phyloP scores from a whole-genome alignment of 1,140 invertebrate genomes.

The Drosophila miranda region DNA sequence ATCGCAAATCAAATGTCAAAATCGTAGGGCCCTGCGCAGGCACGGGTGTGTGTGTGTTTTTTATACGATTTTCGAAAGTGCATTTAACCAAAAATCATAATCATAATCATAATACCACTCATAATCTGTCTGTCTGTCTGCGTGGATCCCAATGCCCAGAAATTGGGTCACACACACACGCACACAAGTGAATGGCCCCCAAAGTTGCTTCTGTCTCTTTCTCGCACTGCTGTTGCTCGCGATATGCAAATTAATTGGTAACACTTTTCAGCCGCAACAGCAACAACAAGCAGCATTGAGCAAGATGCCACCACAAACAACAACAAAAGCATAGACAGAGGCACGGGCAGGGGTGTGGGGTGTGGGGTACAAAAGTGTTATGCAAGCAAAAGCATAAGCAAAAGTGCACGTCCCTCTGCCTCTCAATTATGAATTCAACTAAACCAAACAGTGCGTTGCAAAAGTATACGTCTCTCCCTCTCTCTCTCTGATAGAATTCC shows the following conservation, averaged over 20 bases:
- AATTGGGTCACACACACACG: slow-evolving; percentile 20
- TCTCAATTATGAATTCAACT: too few species aligned
- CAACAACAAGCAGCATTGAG: slow-evolving; percentile 41
- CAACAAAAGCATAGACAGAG: slow-evolving; percentile 39
- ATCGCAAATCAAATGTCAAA: slow-evolving; percentile 39
- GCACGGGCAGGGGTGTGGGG: slow-evolving; percentile 9
- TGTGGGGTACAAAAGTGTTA: slow-evolving; percentile 42
- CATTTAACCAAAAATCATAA: slow-evolving; percentile 49
- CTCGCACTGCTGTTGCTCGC: slow-evolving; percentile 24
- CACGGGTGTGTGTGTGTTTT: slow-evolving; percentile 16
- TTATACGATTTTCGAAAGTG: slow-evolving; percentile 49
- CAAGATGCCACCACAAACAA: slow-evolving; percentile 46
- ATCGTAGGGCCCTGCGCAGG: slow-evolving; percentile 21
- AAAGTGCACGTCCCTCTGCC: too few species aligned
- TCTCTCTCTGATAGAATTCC: too few species aligned
- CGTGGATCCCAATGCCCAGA: slow-evolving; percentile 48
- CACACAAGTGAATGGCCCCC: slow-evolving; percentile 66
- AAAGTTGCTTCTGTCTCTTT: slow-evolving; percentile 12
- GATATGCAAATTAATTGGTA: slow-evolving; percentile 79
- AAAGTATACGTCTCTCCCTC: too few species aligned
- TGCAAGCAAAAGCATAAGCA: slow-evolving; percentile 58
- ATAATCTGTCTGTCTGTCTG: slow-evolving; percentile 7
- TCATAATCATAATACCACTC: slow-evolving; percentile 51
- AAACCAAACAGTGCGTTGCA: too few species aligned
- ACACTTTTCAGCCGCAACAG: slow-evolving; percentile 56